Base-by-base conservation (phyloP, 2,888 invertebrate genomes). In the Eurytoma californica region DNA sequence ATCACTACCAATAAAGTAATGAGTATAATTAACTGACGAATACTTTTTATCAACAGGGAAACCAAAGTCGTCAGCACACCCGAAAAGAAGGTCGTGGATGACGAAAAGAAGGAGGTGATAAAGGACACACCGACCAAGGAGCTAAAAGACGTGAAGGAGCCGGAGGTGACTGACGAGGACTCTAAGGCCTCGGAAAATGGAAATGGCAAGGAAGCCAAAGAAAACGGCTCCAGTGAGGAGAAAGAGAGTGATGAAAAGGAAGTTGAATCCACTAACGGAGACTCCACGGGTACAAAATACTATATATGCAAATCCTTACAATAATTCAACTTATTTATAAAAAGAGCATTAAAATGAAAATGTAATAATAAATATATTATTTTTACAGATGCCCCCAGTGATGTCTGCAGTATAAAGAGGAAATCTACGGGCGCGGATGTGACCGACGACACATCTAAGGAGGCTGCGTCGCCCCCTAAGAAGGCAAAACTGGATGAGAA, bases 401-500 rank as follows among this genome's bases (percentile, higher is more conserved):
- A 91, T 14, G 90, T 89, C 81, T 90, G 92, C 74, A 92, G 92
- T 83, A 92, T 93, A 88, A 94, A 94, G 91, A 94, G 95, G 92
- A 95, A 94, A 93, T 94, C 95, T 74, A 92, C 92, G 24, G 91
- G 92, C 47, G 87, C 80, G 12, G 89, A 89, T 63, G 83, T 85
- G 63, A 84, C 84, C 67, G 88, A 87, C 73, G 88, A 87, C 72
- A 83, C 53, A 14, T 67, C 57, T 12, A 20, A 89, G 47, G 94
- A 94, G 82, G 53, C 92, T 66, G 93, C 94, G 80, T 94, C 94
- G 12, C 95, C 94, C 7, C 94, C 95, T 87, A 95, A 95, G 91
- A 95, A 95, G 87, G 93, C 94, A 83, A 95, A 94, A 91, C 91
- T 94, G 75, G 93, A 92, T 16, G 94, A 94, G 67, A 93, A 93